Evolutionary conservation across 2,888 invertebrate species (phyloP), one percentile per base, ranked within the genome.

Genomic region (Caenorhabditis sp.): DNA sequence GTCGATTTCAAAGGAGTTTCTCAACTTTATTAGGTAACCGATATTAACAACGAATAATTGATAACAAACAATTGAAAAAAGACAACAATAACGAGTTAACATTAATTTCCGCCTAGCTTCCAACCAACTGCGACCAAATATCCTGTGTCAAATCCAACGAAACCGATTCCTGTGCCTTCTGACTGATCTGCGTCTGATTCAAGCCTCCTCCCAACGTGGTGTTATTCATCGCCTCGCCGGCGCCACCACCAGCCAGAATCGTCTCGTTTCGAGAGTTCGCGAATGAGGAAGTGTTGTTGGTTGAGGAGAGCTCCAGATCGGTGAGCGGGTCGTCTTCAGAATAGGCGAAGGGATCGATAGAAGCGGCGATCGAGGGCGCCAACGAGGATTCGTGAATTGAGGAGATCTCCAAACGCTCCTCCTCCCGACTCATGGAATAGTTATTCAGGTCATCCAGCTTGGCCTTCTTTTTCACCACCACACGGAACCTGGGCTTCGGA

Each of bases 231-330:
- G 24, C 41, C 1, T 24, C 7, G 0, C 35, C 38, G 12, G 12
- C 35, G 10, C 68, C 68, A 22, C 68, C 68, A 14, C 38, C 54
- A 0, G 68, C 68, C 49, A 68, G 41, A 68, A 68, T 68, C 31
- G 68, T 68, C n/a, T 68, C 68, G 16, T 68, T 54, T 54, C 31
- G 8, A 41, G 38, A 12, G 16, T 4, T 10, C 10, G 28, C 5
- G 16, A 47, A 47, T n/a, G 66, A 51, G 8, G 66, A 51, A 0
- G 68, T 54, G 38, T 35, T 54, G 24, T 49, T 26, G 10, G 24
- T 38, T n/a, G 63, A 24, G 1, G 68, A 68, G 10, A 68, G 14
- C n/a, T 54, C 68, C 14, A 68, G 24, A 1, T 68, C 68, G 2
- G 68, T 68, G 22, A 35, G 28, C 8, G 22, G 31, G 16, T 38